Conservation (phyloP, 2,888 invertebrate species). For the Carterocephalus palaemon region DNA sequence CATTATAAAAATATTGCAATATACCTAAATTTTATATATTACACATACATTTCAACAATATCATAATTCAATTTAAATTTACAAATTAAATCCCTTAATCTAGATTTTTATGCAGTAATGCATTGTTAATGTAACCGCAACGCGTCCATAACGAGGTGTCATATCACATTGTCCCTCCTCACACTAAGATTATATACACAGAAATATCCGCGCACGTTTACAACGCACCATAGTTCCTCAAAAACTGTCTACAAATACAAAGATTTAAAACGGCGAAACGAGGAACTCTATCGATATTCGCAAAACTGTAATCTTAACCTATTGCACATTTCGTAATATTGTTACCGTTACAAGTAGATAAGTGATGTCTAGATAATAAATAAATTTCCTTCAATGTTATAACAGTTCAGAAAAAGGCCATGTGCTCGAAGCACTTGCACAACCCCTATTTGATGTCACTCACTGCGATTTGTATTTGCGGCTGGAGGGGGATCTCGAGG, state of each 20-base stretch:
- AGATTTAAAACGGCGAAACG: slow-evolving; percentile 7
- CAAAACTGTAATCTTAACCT: slow-evolving; percentile 40
- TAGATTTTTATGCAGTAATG: slow-evolving; percentile 50
- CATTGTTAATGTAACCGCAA: slow-evolving; percentile 30
- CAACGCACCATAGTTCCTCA: slow-evolving; percentile 14
- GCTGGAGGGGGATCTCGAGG: slow-evolving; percentile 66
- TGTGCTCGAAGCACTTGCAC: slow-evolving; percentile 22
- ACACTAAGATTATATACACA: slow-evolving; percentile 24
- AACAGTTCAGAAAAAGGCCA: slow-evolving; percentile 17
- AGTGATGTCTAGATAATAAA: slow-evolving; percentile 36
- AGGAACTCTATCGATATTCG: not conserved
- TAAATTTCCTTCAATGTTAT: slow-evolving; percentile 26
- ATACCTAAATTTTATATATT: slow-evolving; percentile 62
- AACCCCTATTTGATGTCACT: slow-evolving; percentile 40
- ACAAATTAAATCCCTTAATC: slow-evolving; percentile 65
- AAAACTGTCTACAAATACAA: slow-evolving; percentile 15
- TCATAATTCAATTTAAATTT: slow-evolving; percentile 70
- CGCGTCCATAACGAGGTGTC: slow-evolving; percentile 10
- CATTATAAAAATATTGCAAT: slow-evolving; percentile 54
- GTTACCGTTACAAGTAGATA: slow-evolving; percentile 31
- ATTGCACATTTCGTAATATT: slow-evolving; percentile 49
- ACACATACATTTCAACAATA: slow-evolving; percentile 71
- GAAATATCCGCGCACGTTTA: slow-evolving; percentile 24
- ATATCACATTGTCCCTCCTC: slow-evolving; percentile 21
- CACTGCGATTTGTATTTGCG: slow-evolving; percentile 57